These are phyloP conservation scores for Istiophorus platypterus DNA, from an alignment of 2,113 vertebrate species.

Conservation along the genomic window DNA sequence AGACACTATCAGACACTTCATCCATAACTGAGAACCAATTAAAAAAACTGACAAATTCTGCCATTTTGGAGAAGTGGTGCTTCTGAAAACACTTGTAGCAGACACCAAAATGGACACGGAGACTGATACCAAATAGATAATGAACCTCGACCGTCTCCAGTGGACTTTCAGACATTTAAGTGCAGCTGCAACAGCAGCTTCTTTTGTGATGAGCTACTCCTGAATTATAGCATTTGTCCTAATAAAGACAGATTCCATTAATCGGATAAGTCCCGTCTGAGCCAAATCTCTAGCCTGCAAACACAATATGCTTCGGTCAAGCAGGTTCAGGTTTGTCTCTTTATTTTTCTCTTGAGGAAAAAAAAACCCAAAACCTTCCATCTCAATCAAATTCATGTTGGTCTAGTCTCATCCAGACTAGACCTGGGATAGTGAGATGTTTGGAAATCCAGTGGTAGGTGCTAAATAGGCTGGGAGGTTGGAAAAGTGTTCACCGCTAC, in stretches of 20 bases:
- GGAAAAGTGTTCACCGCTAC: background rate
- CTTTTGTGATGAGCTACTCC: background rate
- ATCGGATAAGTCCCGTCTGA: slow-evolving; percentile 34
- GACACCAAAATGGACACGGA: no score
- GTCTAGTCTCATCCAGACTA: background rate
- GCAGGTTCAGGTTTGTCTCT: background rate
- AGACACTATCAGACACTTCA: background rate
- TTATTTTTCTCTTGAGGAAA: background rate
- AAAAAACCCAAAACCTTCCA: no score
- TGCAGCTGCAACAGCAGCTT: background rate
- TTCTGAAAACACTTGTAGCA: no score
- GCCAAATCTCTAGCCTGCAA: slow-evolving; percentile 20
- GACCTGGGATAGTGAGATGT: background rate
- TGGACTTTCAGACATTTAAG: background rate
- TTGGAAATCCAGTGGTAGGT: background rate
- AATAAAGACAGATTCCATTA: slow-evolving; percentile 13
- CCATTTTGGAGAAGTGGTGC: no score
- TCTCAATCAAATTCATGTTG: background rate
- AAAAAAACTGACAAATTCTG: no score
- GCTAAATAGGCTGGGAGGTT: background rate
- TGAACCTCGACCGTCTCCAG: no score
- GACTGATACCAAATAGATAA: no score
- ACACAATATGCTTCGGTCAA: background rate
- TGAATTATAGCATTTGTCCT: background rate
- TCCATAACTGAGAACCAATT: background rate